Evolutionary conservation across 2,113 vertebrate species (phyloP).

Genomic region (Ahaetulla prasina): DNA sequence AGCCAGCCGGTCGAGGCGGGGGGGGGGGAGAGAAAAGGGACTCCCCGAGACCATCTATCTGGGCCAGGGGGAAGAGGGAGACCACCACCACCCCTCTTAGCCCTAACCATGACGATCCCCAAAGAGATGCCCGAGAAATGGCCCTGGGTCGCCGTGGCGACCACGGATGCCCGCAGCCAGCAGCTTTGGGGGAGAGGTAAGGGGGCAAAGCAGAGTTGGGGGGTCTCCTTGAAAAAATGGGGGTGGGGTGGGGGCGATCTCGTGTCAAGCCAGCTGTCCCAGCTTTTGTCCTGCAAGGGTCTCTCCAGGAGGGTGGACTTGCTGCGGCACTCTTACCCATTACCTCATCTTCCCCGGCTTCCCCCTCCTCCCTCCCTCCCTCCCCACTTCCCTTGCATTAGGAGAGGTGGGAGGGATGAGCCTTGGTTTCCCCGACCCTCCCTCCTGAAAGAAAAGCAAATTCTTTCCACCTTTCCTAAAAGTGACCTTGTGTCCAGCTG

Average conservation of each 20-base stretch:
- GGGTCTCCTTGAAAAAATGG: no score
- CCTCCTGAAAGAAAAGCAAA: not conserved
- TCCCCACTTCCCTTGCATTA: not conserved
- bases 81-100: no score
- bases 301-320: not conserved
- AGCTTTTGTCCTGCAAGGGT: accelerated
- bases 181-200: not conserved
- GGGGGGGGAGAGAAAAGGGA: not conserved
- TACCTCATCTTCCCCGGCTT: not conserved
- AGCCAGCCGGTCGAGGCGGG: conserved; percentile 1
- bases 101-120: conserved; percentile 19
- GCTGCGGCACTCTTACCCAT: not conserved
- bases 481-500: not conserved
- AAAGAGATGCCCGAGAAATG: conserved; percentile 27
- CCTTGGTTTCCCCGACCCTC: not conserved
- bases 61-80: no score
- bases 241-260: not conserved
- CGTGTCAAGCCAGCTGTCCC: accelerated
- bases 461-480: not conserved
- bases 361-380: accelerated
- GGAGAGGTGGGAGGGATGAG: not conserved
- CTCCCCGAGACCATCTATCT: not conserved
- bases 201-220: not conserved
- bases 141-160: conserved; percentile 18
- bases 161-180: not conserved